Evolutionary conservation across 2,797 vertebrate genomes (phyloP).

Genomic region (Geotrypetes seraphini): DNA sequence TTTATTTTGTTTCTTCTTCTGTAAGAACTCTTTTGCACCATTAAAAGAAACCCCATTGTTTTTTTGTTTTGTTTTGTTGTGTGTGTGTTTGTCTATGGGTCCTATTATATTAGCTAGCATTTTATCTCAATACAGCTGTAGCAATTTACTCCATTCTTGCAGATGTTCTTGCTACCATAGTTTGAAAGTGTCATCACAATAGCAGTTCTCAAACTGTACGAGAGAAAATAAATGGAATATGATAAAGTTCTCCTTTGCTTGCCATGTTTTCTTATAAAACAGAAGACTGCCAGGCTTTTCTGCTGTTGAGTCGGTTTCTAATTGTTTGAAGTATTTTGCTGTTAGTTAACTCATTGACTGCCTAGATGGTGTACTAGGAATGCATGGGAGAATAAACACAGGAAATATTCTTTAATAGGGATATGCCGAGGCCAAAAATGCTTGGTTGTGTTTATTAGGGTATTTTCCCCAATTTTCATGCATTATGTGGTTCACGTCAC

Average conservation of each 20-base stretch:
- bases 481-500: no score
- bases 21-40: neutral
- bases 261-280: conserved; percentile 5
- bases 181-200: neutral
- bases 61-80: no score
- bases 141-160: neutral
- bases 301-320: neutral
- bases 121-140: neutral
- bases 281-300: neutral
- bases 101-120: conserved; percentile 2
- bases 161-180: neutral
- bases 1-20: neutral
- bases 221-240: neutral
- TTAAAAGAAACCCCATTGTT: neutral
- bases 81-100: neutral
- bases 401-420: no score
- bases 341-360: no score
- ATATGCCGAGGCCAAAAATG: no score
- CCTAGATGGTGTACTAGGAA: no score
- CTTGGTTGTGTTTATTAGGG: no score
- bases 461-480: no score
- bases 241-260: fast-evolving
- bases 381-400: no score
- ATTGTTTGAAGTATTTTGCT: conserved; percentile 2
- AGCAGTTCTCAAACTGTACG: neutral